A percentile compares a stretch with the other conserved stretches of the same genome.
These are phyloP conservation scores for Apis laboriosa DNA, from an alignment of 1,140 invertebrate species.

Conservation along the genomic window DNA sequence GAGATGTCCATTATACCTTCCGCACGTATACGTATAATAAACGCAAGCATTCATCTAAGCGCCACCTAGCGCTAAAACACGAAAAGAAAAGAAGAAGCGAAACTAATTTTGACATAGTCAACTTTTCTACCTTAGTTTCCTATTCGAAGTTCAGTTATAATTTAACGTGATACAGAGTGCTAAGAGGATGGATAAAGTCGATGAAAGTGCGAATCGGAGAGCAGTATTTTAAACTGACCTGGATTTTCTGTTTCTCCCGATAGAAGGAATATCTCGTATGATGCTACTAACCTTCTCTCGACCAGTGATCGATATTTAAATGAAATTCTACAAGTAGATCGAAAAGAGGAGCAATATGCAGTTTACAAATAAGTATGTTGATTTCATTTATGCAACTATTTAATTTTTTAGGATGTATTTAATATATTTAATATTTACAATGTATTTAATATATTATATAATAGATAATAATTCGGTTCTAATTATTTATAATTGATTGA, in stretches of 20 bases:
- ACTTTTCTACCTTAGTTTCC: not conserved
- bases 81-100: constrained; percentile 43
- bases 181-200: constrained; percentile 33
- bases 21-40: constrained; percentile 29
- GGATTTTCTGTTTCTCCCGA: not conserved
- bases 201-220: constrained; percentile 38
- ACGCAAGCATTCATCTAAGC: constrained; percentile 37
- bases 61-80: not conserved
- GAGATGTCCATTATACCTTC: constrained; percentile 44
- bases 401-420: not conserved
- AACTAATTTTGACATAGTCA: constrained; percentile 59
- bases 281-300: not conserved
- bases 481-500: too few species aligned
- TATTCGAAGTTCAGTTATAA: constrained; percentile 37
- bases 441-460: too few species aligned
- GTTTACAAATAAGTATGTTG: not conserved
- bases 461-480: too few species aligned
- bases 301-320: not conserved
- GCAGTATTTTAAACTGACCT: constrained; percentile 45
- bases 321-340: not conserved
- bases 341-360: not conserved
- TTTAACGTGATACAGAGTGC: constrained; percentile 27
- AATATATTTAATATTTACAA: too few species aligned
- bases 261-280: not conserved
- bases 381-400: not conserved